A percentile compares a stretch with the other conserved stretches of the same genome.
Conservation (phyloP, 2,113 vertebrate species). For the Scomber colias region DNA sequence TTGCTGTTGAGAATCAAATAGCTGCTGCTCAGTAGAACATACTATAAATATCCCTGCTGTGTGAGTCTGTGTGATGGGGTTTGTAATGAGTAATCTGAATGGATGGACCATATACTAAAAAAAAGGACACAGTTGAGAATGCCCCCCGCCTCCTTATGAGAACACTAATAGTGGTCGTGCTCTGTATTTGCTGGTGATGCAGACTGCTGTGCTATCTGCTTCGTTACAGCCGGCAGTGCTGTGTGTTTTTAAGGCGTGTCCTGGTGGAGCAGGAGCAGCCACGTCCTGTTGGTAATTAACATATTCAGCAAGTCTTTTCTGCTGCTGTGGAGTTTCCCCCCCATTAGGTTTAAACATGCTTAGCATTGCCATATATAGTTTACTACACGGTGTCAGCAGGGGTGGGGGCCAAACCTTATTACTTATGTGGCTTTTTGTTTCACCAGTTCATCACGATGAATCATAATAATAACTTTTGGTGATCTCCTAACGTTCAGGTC, state of each 20-base stretch:
- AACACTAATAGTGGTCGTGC: background rate
- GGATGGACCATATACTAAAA: background rate
- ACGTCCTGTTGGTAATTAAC: slow-evolving; percentile 32
- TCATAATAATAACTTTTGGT: too few species aligned
- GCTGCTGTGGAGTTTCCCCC: background rate
- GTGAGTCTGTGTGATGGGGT: background rate
- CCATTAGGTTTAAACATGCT: background rate
- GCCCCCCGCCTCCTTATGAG: background rate
- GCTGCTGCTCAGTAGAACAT: slow-evolving; percentile 7
- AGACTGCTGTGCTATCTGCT: background rate
- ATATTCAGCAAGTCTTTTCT: slow-evolving; percentile 9
- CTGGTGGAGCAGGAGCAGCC: background rate
- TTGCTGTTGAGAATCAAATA: slow-evolving; percentile 24
- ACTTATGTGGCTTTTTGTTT: too few species aligned
- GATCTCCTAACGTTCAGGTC: too few species aligned
- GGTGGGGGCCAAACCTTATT: too few species aligned
- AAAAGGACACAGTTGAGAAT: background rate
- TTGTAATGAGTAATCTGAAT: slow-evolving; percentile 1
- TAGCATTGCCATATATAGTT: background rate
- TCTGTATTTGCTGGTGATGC: background rate
- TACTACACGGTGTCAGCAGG: background rate
- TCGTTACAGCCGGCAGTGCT: background rate
- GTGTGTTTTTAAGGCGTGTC: slow-evolving; percentile 50
- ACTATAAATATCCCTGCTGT: background rate
- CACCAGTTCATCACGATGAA: too few species aligned